Base-by-base conservation (phyloP, 2,888 invertebrate species). In the Atrina japonica region DNA sequence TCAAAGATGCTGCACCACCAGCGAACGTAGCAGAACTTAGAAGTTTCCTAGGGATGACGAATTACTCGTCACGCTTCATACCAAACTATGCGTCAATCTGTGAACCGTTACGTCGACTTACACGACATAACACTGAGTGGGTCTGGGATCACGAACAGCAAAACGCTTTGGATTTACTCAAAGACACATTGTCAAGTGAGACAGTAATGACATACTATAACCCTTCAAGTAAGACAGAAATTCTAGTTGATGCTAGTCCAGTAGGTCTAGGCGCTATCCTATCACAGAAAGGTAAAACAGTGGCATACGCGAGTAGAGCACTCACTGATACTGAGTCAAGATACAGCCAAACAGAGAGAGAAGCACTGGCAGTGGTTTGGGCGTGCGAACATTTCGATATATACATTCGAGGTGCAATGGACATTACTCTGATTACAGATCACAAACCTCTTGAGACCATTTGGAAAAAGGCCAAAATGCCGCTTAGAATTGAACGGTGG, bases 11-110 rank as follows among this genome's bases (percentile, higher is more conserved):
- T 14, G 27, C 30, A 49, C 35, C 30, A n/a, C 80, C 83, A 43
- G 41, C 27, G 9, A 82, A 70, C 18, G 73, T 74, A n/a, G 45
- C 72, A 9, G 83, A 83, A 65, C 50, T 82, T 1, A 35, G 65
- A 14, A 77, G 79, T 60, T 78, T 85, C 23, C 69, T 80, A 2
- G 83, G 83, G 7, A 80, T 83, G 79, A 73, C 75, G 5, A 76
- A 66, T 27, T 85, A 83, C 60, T 70, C 73, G 52, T 69, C 81
- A 2, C 50, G 77, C 27, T 81, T 83, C 41, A 85, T 85, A 14
- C 68, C 71, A n/a, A 52, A 80, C 45, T 78, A 75, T 55, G 75
- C 82, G 27, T 67, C 77, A 1, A 47, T 77, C 1, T 61, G 77
- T 14, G 81, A 78, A 69, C 84, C 83, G 1, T 58, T 85, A 14